Percentiles rank a stretch among this genome's conserved stretches.
Evolutionary conservation across 2,888 invertebrate species (phyloP).

Genomic region (Diarsia brunnea): DNA sequence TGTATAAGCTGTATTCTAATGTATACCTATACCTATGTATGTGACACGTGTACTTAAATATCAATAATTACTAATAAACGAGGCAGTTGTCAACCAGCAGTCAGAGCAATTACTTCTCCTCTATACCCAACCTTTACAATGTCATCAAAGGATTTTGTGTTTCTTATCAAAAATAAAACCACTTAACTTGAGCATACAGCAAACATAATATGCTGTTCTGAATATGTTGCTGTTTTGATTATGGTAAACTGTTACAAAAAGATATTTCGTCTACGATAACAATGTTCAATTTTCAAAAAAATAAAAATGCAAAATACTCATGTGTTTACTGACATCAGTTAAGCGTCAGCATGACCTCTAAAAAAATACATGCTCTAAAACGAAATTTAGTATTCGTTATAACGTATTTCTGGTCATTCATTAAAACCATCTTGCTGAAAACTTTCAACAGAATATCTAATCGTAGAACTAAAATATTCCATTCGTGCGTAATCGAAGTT

Average conservation of each 20-base stretch:
- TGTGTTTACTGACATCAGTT: neutral
- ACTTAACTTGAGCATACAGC: constrained; percentile 4
- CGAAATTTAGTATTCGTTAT: neutral
- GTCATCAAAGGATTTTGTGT: neutral
- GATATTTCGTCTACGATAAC: neutral
- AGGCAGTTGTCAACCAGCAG: too few species aligned
- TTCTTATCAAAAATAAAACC: constrained; percentile 3
- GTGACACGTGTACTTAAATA: too few species aligned
- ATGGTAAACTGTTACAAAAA: neutral
- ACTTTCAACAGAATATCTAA: constrained; percentile 5
- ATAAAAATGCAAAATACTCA: neutral
- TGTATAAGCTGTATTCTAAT: too few species aligned
- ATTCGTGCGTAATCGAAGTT: constrained; percentile 27
- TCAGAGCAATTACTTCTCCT: too few species aligned
- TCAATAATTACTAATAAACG: too few species aligned
- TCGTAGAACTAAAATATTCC: constrained; percentile 27
- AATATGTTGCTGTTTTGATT: neutral
- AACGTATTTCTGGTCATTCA: neutral
- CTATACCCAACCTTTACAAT: too few species aligned
- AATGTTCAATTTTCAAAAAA: neutral
- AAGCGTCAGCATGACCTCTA: neutral
- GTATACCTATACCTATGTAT: too few species aligned
- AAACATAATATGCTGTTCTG: constrained; percentile 6
- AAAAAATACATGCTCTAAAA: neutral
- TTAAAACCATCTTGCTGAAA: neutral